A percentile compares a stretch with the other conserved stretches of the same genome.
Evolutionary conservation across 2,113 vertebrate genomes (phyloP).

Genomic region (Myotis brandtii): DNA sequence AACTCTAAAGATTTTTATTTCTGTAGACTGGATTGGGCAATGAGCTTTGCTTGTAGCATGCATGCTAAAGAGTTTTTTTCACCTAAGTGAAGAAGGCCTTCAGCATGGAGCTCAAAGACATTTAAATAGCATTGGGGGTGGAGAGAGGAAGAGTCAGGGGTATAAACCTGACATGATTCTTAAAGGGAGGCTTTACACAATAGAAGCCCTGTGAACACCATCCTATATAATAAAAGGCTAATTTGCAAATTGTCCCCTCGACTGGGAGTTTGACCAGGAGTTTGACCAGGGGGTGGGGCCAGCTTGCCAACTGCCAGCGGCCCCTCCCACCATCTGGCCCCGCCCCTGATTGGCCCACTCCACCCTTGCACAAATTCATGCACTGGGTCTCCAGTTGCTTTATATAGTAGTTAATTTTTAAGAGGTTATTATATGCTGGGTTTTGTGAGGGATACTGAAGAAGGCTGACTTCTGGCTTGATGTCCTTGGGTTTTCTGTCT

Average conservation of each 20-base stretch:
- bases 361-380: too few species aligned
- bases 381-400: neutral
- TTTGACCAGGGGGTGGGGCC: too few species aligned
- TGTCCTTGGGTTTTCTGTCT: neutral
- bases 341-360: too few species aligned
- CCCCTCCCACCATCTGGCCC: too few species aligned
- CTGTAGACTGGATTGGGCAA: neutral
- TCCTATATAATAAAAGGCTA: neutral
- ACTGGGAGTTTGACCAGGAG: too few species aligned
- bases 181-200: neutral
- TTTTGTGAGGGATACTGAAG: neutral
- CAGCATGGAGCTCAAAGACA: neutral
- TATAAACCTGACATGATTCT: neutral
- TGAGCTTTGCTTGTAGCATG: neutral
- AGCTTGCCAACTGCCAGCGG: too few species aligned
- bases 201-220: neutral
- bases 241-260: too few species aligned
- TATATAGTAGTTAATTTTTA: neutral
- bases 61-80: neutral
- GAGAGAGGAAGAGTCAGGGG: neutral
- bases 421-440: neutral
- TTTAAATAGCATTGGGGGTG: neutral
- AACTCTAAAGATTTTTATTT: slow-evolving; percentile 27
- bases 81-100: neutral
- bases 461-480: neutral